Evolutionary conservation across 2,113 vertebrate genomes (phyloP).

Genomic region (Illadopsis cleaveri): DNA sequence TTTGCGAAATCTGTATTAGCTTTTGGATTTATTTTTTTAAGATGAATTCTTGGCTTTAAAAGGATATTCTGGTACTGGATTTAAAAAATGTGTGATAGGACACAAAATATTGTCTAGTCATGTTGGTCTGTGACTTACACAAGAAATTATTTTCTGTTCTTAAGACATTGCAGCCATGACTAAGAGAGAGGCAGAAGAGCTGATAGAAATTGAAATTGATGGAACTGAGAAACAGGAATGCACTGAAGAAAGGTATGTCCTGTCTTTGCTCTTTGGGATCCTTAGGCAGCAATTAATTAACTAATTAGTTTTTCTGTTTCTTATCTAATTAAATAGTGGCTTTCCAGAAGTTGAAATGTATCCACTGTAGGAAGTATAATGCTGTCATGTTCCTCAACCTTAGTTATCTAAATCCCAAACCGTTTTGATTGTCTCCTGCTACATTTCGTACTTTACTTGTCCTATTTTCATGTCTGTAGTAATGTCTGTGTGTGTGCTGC

Average conservation of each 20-base stretch:
- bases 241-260: conserved; percentile 91
- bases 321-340: neutral
- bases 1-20: neutral
- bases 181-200: conserved; percentile 94
- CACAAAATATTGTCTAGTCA: neutral
- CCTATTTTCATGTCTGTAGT: neutral
- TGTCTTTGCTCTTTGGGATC: neutral
- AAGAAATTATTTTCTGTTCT: neutral
- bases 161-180: conserved; percentile 83
- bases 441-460: accelerated
- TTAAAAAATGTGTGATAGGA: neutral
- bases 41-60: neutral
- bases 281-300: neutral
- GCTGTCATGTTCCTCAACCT: neutral
- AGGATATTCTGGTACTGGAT: neutral
- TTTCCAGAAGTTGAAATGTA: neutral
- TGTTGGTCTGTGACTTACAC: neutral
- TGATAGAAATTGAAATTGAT: conserved; percentile 99
- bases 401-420: neutral
- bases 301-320: neutral
- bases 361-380: neutral
- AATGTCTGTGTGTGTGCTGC: neutral
- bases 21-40: neutral
- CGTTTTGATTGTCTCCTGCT: neutral
- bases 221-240: conserved; percentile 93